Evolutionary conservation across 1,140 invertebrate genomes (phyloP).

Genomic region (Lysiphlebus fabarum): DNA sequence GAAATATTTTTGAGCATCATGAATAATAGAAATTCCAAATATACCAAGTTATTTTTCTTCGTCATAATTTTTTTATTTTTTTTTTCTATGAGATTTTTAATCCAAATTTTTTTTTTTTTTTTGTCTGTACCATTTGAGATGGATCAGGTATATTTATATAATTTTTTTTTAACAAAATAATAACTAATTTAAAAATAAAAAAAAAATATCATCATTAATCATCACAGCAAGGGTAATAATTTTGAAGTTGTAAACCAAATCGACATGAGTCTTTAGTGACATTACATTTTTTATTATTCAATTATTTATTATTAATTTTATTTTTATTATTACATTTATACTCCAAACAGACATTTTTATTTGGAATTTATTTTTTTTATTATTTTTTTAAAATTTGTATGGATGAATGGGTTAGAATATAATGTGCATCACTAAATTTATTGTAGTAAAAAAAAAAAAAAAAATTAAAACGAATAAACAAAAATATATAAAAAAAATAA

Average conservation of each 20-base stretch:
- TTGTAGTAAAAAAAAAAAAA: constrained; percentile 24
- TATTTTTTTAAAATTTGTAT: constrained; percentile 26
- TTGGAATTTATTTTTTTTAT: constrained; percentile 23
- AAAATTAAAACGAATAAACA: constrained; percentile 24
- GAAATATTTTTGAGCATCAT: no score
- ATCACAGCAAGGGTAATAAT: constrained; percentile 16
- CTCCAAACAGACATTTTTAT: constrained; percentile 4
- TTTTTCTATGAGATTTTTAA: constrained; percentile 9
- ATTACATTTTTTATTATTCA: constrained; percentile 7
- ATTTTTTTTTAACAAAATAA: no score
- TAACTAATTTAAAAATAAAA: background rate
- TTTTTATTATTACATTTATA: background rate
- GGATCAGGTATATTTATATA: no score
- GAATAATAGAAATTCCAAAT: no score
- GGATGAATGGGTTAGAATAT: constrained; percentile 15
- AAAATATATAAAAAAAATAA: constrained; percentile 24
- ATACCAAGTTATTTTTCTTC: background rate
- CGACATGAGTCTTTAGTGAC: constrained; percentile 31
- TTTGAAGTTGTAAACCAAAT: constrained; percentile 35
- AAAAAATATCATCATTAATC: constrained; percentile 16
- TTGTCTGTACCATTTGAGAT: no score
- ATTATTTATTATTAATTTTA: constrained; percentile 7
- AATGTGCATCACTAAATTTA: constrained; percentile 16
- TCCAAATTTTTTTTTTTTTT: no score
- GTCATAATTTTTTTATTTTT: constrained; percentile 18